Base-by-base conservation (phyloP, 1,140 invertebrate genomes). In the Drosophila melanica region DNA sequence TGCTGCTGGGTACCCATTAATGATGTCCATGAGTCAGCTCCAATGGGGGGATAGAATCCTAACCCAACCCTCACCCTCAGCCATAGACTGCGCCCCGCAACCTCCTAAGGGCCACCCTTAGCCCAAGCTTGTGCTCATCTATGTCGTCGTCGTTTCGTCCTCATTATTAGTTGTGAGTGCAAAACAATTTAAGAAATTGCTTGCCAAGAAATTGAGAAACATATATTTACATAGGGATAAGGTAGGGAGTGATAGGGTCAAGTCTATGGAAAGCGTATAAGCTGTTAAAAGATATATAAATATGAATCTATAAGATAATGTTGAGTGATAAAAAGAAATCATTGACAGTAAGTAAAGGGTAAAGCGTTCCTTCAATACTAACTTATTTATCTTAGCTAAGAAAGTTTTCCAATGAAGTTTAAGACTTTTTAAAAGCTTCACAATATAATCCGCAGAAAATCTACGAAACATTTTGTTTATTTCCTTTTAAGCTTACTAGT, bases 121-220 rank as follows among this genome's bases (percentile, higher is more conserved):
- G 11, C 50, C 14, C 11, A 44, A 30, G 30, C 20, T 35, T 23
- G 39, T 35, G 50, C 48, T 50, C 39, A 50, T 64, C 18, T 55
- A 44, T 76, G 70, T 71, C 63, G 73, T 42, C 35, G 37, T 55
- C 37, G 37, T 39, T 42, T 50, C 50, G 35, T 45, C 37, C 63
- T 63, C 79, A 77, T 89, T 86, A 82, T 81, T 81, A 80, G 81
- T 76, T 45, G 75, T 55, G 60, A 79, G 81, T 75, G 47, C 59
- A 62, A 86, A 86, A 87, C 78, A 87, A 87, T 86, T 86, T 81
- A 64, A 65, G 64, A 70, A 70, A 67, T 73, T 71, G 70, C 58
- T 63, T 82, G 72, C 62, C 79, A 81, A 85, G 63, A 85, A 79
- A n/a, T 14, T 10, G 12, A 23, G 42, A 16, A 42, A 4, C n/a